Evolutionary conservation across 2,113 vertebrate genomes (phyloP).

Genomic region (Pelodiscus sinensis): DNA sequence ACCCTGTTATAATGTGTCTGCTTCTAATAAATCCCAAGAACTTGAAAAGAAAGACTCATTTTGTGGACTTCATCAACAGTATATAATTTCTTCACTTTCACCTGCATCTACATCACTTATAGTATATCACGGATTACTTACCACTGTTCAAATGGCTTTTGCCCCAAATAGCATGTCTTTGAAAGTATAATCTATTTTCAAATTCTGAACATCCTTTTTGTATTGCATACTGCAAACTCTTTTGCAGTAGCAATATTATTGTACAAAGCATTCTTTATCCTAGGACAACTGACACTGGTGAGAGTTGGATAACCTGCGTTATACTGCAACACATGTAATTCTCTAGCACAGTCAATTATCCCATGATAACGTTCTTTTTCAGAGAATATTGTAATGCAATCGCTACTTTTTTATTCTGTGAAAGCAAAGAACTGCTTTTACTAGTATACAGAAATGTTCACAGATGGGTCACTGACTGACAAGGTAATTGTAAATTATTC

Average conservation of each 20-base stretch:
- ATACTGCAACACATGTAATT: constrained; percentile 51
- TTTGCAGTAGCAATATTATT: constrained; percentile 3
- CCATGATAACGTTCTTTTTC: constrained; percentile 37
- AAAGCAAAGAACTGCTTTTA: constrained; percentile 59
- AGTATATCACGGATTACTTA: not conserved
- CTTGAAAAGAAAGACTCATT: not conserved
- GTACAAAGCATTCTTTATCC: constrained; percentile 49
- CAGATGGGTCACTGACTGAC: constrained; percentile 50
- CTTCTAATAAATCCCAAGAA: not conserved
- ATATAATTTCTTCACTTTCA: not conserved
- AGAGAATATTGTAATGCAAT: constrained; percentile 36
- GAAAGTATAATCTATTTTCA: not conserved
- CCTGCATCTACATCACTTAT: not conserved
- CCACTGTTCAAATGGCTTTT: not conserved
- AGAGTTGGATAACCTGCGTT: constrained; percentile 44
- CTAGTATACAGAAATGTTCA: constrained; percentile 42
- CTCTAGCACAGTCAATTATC: constrained; percentile 48
- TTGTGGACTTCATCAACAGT: not conserved
- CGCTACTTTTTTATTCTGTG: not conserved
- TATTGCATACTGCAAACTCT: not conserved
- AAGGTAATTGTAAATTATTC: constrained; percentile 58
- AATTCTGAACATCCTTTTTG: constrained; percentile 1
- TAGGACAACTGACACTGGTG: not conserved
- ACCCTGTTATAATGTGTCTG: not conserved
- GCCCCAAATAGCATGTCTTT: not conserved